Evolutionary conservation across 2,888 invertebrate genomes (phyloP).

Genomic region (Biston stratarius): DNA sequence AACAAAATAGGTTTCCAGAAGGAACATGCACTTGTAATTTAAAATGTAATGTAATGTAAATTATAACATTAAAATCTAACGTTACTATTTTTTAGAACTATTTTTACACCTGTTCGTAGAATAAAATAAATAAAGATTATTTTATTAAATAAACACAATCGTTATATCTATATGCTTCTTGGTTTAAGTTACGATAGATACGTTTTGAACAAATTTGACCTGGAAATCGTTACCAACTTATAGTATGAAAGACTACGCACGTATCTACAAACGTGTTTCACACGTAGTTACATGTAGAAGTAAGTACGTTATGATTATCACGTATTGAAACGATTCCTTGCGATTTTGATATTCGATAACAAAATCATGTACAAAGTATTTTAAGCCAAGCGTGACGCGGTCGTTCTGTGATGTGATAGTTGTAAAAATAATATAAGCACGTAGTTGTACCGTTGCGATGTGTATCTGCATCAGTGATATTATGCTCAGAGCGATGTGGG

Average conservation of each 20-base stretch:
- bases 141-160: background rate
- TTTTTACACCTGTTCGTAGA: background rate
- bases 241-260: background rate
- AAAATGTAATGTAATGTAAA: too few species aligned
- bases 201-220: constrained; percentile 1
- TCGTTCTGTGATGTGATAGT: constrained; percentile 74
- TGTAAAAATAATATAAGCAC: constrained; percentile 48
- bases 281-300: background rate
- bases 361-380: constrained; percentile 33
- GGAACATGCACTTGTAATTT: background rate
- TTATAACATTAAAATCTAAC: background rate
- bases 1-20: background rate
- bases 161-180: background rate
- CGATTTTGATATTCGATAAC: constrained; percentile 13
- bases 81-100: background rate
- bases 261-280: background rate
- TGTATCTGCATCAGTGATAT: constrained; percentile 71
- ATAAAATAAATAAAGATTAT: background rate
- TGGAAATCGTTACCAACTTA: constrained; percentile 6
- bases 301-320: background rate
- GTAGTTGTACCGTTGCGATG: constrained; percentile 43
- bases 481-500: constrained; percentile 75
- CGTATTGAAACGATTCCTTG: constrained; percentile 5
- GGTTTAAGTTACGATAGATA: background rate
- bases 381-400: constrained; percentile 47